Percentiles rank a stretch among this genome's conserved stretches.
These are phyloP conservation scores for Batillaria attramentaria DNA, from an alignment of 1,140 invertebrate genomes.

Conservation along the genomic window DNA sequence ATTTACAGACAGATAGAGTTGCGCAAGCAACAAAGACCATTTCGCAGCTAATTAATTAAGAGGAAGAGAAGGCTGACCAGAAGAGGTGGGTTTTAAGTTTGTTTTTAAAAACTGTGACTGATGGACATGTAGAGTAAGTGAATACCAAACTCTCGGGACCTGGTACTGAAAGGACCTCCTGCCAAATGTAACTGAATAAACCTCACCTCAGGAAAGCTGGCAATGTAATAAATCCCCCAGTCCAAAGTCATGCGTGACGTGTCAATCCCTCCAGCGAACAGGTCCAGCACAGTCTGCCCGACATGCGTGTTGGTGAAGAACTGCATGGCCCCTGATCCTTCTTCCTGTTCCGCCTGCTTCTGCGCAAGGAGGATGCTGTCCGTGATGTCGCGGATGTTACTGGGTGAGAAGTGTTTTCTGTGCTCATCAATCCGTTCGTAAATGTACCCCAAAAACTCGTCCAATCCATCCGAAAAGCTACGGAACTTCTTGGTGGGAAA, in stretches of 20 bases:
- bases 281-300: background rate
- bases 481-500: background rate
- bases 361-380: constrained; percentile 16
- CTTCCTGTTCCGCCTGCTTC: background rate
- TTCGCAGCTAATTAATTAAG: background rate
- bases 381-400: background rate
- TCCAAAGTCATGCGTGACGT: background rate
- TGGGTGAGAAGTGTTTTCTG: background rate
- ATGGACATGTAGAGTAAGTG: no score
- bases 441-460: background rate
- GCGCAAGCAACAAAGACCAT: background rate
- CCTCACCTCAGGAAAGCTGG: background rate
- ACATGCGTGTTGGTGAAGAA: background rate
- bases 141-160: no score
- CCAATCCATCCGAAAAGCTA: background rate
- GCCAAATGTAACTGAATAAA: no score
- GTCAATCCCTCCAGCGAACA: constrained; percentile 5
- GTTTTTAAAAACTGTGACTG: background rate
- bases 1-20: background rate
- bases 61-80: background rate
- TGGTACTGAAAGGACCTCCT: no score
- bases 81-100: background rate
- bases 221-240: constrained; percentile 4
- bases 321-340: background rate
- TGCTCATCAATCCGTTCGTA: constrained; percentile 5